These are phyloP conservation scores for Arrhopalites spinosus DNA, from an alignment of 2,888 invertebrate genomes.

Conservation along the genomic window DNA sequence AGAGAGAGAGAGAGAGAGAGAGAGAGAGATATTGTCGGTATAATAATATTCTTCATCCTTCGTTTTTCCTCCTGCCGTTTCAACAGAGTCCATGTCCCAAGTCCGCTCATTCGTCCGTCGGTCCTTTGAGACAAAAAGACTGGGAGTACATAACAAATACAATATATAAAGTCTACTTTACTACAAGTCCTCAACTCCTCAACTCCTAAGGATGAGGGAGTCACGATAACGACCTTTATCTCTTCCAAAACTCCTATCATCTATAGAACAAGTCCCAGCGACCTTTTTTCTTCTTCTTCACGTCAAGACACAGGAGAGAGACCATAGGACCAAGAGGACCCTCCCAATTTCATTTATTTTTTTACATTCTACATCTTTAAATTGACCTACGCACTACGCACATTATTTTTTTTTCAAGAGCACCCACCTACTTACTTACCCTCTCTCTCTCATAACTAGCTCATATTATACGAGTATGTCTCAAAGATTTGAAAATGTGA, in stretches of 20 bases:
- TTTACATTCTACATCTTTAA: too few species aligned
- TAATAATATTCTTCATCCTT: constrained; percentile 1
- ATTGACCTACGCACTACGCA: too few species aligned
- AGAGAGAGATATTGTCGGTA: constrained; percentile 24
- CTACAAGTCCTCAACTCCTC: too few species aligned
- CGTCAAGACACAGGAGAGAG: background rate
- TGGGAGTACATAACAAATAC: background rate
- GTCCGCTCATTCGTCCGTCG: constrained; percentile 20
- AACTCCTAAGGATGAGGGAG: constrained; percentile 6
- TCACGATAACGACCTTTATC: constrained; percentile 3
- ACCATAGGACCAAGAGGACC: too few species aligned
- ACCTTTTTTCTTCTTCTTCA: background rate
- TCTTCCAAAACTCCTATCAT: too few species aligned
- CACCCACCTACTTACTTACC: too few species aligned
- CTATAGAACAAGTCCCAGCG: background rate
- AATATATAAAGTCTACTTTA: too few species aligned
- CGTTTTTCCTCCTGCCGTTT: constrained; percentile 27
- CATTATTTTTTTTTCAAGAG: too few species aligned
- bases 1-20: background rate
- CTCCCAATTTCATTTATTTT: too few species aligned
- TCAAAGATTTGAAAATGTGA: too few species aligned
- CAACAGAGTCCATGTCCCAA: background rate
- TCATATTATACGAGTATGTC: too few species aligned
- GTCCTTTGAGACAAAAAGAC: constrained; percentile 26
- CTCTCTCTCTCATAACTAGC: too few species aligned